Percentiles rank a stretch among this genome's conserved stretches.
Evolutionary conservation across 1,140 invertebrate species (phyloP).

Genomic region (Mizuhopecten yessoensis): DNA sequence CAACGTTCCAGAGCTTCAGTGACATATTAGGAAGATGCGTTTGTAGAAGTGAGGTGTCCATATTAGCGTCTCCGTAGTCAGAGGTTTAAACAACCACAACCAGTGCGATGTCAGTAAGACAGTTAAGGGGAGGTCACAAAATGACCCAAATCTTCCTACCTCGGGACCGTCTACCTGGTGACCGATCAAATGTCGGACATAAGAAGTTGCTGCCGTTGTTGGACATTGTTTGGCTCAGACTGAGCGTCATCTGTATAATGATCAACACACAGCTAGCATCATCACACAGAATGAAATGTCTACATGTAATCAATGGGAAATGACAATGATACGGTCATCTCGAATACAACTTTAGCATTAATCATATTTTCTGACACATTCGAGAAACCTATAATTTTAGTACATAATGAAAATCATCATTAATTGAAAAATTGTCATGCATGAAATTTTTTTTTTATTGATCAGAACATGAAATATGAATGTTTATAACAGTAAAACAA

Average conservation of each 20-base stretch:
- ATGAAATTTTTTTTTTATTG: too few relatives aligned
- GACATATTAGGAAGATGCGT: conserved; percentile 27
- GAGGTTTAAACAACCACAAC: background rate
- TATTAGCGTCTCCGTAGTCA: background rate
- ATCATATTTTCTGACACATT: too few relatives aligned
- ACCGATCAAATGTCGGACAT: background rate
- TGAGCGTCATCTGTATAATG: conserved; percentile 10
- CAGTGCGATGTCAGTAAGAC: background rate
- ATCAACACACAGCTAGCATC: conserved; percentile 11
- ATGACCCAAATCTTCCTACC: background rate
- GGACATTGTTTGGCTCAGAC: background rate
- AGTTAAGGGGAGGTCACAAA: background rate
- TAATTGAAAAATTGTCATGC: too few relatives aligned
- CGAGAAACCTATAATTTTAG: too few relatives aligned
- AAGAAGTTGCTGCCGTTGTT: background rate
- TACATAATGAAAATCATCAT: too few relatives aligned
- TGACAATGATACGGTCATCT: background rate
- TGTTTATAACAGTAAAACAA: too few relatives aligned
- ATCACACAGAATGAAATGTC: background rate
- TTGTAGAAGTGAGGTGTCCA: background rate
- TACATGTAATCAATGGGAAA: background rate
- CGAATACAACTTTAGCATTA: background rate
- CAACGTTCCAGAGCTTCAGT: background rate
- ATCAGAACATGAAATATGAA: too few relatives aligned
- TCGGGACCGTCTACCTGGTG: background rate